These are phyloP conservation scores for Sminthurides bifidus DNA, from an alignment of 1,140 invertebrate genomes.

Conservation along the genomic window DNA sequence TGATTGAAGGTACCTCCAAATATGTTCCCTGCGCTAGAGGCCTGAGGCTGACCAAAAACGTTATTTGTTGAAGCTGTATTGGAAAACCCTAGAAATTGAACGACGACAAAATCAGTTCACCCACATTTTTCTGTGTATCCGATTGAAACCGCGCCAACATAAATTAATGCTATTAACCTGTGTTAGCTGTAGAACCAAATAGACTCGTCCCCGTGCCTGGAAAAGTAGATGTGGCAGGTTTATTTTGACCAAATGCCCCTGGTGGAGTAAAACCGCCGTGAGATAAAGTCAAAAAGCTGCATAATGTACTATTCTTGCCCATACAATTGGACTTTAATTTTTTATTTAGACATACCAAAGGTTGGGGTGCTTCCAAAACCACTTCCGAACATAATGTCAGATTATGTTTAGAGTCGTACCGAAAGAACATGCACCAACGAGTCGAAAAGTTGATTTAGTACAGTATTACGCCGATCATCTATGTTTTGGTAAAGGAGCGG, in stretches of 20 bases:
- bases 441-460: no score
- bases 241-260: background rate
- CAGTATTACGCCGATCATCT: no score
- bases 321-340: background rate
- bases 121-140: background rate
- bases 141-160: background rate
- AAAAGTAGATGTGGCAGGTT: conserved; percentile 4
- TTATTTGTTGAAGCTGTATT: conserved; percentile 2
- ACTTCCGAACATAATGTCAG: background rate
- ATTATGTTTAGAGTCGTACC: no score
- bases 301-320: background rate
- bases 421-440: no score
- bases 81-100: conserved; percentile 8
- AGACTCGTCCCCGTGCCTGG: background rate
- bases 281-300: background rate
- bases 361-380: background rate
- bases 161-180: background rate
- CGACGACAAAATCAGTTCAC: background rate
- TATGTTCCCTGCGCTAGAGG: background rate
- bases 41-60: conserved; percentile 14
- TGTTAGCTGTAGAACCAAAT: conserved; percentile 1
- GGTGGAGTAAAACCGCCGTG: no score
- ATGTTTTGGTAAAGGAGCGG: no score
- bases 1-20: conserved; percentile 16
- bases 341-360: conserved; percentile 1